These are phyloP conservation scores for Lepidochrysops patricia DNA, from an alignment of 2,888 invertebrate species.

Conservation along the genomic window DNA sequence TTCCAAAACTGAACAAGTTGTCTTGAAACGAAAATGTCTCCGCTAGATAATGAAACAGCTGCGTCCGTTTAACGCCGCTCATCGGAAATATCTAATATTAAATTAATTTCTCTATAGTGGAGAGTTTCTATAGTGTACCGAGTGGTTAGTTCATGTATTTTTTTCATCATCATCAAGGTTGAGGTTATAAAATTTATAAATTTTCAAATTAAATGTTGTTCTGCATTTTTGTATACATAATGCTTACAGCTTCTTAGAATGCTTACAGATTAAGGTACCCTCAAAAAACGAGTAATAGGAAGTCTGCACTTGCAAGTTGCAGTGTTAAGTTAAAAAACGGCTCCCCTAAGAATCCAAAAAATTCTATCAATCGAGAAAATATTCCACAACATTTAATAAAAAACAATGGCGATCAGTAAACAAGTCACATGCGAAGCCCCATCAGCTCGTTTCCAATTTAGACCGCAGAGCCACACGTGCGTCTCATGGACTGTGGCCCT, in stretches of 20 bases:
- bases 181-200: too few species aligned
- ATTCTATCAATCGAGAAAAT: background rate
- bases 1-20: constrained; percentile 45
- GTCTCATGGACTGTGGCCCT: constrained; percentile 24
- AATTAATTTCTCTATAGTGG: constrained; percentile 9
- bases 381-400: constrained; percentile 5
- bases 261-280: too few species aligned
- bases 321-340: background rate
- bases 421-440: background rate
- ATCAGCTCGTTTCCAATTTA: constrained; percentile 6
- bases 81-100: constrained; percentile 21
- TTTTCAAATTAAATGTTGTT: too few species aligned
- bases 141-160: background rate
- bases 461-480: constrained; percentile 29
- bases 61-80: constrained; percentile 33
- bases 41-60: constrained; percentile 63
- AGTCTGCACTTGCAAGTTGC: too few species aligned
- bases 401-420: background rate
- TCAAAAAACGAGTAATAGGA: too few species aligned
- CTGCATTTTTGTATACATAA: too few species aligned
- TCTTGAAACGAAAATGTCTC: constrained; percentile 46
- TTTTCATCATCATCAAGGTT: background rate
- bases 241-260: too few species aligned
- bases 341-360: background rate
- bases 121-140: background rate